Conservation (phyloP, 37 sponge, comb jelly and placozoan genomes). For the Oopsacas minuta region DNA sequence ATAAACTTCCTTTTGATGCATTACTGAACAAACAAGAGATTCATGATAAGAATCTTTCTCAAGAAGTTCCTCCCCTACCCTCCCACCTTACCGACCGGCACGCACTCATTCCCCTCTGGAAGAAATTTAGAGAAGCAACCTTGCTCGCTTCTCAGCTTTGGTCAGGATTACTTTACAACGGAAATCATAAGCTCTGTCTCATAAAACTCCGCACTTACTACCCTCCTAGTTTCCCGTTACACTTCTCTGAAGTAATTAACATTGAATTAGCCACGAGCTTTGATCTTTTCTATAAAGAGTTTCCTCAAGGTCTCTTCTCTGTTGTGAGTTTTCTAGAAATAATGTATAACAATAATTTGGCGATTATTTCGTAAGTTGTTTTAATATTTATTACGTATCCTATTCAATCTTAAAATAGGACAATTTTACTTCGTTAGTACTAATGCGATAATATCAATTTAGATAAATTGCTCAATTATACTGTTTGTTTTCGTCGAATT, state of each 20-base stretch:
- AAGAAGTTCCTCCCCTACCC: too few species aligned
- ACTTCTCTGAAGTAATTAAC: background rate
- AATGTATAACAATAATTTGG: too few species aligned
- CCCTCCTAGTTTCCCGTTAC: background rate
- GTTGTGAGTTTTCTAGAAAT: background rate
- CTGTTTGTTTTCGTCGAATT: too few species aligned
- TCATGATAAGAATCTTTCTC: too few species aligned
- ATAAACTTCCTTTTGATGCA: background rate
- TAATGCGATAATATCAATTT: too few species aligned
- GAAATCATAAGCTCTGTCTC: background rate
- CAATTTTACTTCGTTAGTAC: too few species aligned
- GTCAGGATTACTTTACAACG: background rate
- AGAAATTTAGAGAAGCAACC: background rate
- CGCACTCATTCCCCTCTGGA: background rate
- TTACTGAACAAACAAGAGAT: background rate
- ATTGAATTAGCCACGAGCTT: background rate
- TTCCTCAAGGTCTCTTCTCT: background rate
- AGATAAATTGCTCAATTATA: too few species aligned
- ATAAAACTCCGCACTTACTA: background rate
- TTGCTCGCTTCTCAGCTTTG: background rate
- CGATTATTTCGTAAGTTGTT: too few species aligned
- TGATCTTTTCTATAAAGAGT: background rate
- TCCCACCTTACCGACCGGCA: background rate
- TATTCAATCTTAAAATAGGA: too few species aligned
- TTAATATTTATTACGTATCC: too few species aligned